Evolutionary conservation across 2,888 invertebrate species (phyloP).

Genomic region (Digitonthophagus gazella): DNA sequence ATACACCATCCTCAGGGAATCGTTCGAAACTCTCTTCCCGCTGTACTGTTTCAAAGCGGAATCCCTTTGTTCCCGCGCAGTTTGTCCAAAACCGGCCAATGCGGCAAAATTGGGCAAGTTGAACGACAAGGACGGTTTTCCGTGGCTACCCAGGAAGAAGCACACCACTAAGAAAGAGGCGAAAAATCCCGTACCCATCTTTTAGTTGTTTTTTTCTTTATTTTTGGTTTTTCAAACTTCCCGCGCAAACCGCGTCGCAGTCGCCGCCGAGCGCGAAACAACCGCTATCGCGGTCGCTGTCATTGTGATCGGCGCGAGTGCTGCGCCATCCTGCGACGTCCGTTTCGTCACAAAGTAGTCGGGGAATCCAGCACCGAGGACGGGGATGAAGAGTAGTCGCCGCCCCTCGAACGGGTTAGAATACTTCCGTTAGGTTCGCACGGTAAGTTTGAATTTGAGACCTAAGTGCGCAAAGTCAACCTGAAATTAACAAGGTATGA

Average conservation of each 20-base stretch:
- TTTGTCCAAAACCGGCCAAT: constrained; percentile 33
- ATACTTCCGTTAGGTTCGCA: too few relatives aligned
- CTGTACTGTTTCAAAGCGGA: constrained; percentile 60
- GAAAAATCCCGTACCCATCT: not conserved
- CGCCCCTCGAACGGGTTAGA: too few relatives aligned
- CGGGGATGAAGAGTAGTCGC: too few relatives aligned
- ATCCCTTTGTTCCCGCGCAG: constrained; percentile 32
- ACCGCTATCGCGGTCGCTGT: not conserved
- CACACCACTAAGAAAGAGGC: constrained; percentile 25
- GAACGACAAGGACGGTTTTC: constrained; percentile 43
- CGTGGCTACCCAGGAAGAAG: constrained; percentile 38
- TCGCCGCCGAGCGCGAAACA: not conserved
- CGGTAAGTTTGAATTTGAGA: too few relatives aligned
- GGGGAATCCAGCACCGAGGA: too few relatives aligned
- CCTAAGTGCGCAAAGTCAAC: too few relatives aligned
- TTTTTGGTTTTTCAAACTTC: not conserved
- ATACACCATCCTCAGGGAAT: constrained; percentile 73
- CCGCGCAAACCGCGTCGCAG: not conserved
- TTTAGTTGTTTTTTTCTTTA: too few relatives aligned
- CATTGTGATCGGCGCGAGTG: not conserved
- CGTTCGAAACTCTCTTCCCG: constrained; percentile 63
- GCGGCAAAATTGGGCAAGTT: constrained; percentile 40
- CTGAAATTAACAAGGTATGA: too few relatives aligned
- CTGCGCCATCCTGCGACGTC: not conserved
- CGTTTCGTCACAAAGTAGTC: too few relatives aligned